Conservation (phyloP, 2,888 invertebrate genomes). For the Platycnemis pennipes region DNA sequence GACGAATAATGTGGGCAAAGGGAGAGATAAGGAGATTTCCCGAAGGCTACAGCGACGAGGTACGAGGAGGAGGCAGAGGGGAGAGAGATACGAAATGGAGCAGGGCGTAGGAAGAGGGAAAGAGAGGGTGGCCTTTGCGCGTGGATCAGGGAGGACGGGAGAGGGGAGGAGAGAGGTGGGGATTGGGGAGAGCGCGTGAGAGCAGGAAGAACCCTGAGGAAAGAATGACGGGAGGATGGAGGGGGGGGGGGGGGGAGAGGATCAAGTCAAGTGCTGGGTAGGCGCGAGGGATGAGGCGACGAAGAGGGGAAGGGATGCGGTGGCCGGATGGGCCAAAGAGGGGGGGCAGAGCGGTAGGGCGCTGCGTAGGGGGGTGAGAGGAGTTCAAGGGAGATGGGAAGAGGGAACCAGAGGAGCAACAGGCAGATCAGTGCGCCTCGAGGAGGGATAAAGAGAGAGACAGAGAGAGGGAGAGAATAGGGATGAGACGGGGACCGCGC, state of each 20-base stretch:
- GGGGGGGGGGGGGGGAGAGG: not conserved
- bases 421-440: slow-evolving; percentile 59
- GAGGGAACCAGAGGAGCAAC: slow-evolving; percentile 65
- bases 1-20: not conserved
- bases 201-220: slow-evolving; percentile 31
- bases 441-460: slow-evolving; percentile 10
- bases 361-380: not conserved
- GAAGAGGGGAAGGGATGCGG: not conserved
- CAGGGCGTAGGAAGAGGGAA: not conserved
- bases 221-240: not conserved
- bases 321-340: slow-evolving; percentile 71
- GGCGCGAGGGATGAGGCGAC: not conserved
- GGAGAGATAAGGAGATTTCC: not conserved
- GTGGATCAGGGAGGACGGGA: slow-evolving; percentile 36
- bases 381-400: slow-evolving; percentile 23
- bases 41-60: slow-evolving; percentile 48
- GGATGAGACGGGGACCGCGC: not conserved
- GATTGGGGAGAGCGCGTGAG: not conserved
- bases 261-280: slow-evolving; percentile 33
- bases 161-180: not conserved
- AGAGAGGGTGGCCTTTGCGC: slow-evolving; percentile 29
- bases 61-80: not conserved
- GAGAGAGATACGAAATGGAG: not conserved
- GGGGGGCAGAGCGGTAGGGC: slow-evolving; percentile 75
- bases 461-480: not conserved